Evolutionary conservation across 1,140 invertebrate genomes (phyloP), one percentile per base, ranked within the genome.

Genomic region (Eupeodes corollae): DNA sequence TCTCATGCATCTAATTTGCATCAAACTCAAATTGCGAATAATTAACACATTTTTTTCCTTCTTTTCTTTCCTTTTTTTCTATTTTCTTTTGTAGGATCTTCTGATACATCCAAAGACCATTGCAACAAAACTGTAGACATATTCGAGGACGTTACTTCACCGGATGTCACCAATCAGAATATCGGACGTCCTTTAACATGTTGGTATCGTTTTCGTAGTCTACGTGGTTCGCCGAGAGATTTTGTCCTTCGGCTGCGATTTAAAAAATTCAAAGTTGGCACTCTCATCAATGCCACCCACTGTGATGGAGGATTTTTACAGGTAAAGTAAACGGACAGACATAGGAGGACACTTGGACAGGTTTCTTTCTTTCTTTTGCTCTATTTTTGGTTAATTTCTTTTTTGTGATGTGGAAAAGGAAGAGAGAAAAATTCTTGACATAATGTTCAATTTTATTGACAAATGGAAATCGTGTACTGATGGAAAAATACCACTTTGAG

Each of bases 121-220:
- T 93, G 89, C 70, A 92, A 91, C 70, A 91, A 90, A 64, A 92
- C 88, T 1, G 88, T 92, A 42, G 89, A 91, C 56, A 87, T 91
- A 46, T 91, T 91, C 68, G 87, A 91, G 59, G 87, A 91, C 64
- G 86, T 93, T 6, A 81, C 83, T 10, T 88, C 83, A 48, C 89
- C 89, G 13, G 80, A 86, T 50, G 80, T 92, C 63, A 89, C 80
- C 30, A 70, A 79, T n/a, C 79, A 81, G 46, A 91, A 85, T 60
- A 78, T 81, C 57, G 87, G 87, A 6, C 78, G 83, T 51, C 86
- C 88, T 2, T 74, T 93, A 63, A 88, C 85, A 31, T 93, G 88
- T 68, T 88, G 79, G 75, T 93, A 92, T 70, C 79, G 86, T 55
- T 91, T 92, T 71, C 75, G 87, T 31, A 84, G 85, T 1, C 83